phyloP scores from a whole-genome alignment of 2,797 vertebrate species.

The Taenioides sp. region DNA sequence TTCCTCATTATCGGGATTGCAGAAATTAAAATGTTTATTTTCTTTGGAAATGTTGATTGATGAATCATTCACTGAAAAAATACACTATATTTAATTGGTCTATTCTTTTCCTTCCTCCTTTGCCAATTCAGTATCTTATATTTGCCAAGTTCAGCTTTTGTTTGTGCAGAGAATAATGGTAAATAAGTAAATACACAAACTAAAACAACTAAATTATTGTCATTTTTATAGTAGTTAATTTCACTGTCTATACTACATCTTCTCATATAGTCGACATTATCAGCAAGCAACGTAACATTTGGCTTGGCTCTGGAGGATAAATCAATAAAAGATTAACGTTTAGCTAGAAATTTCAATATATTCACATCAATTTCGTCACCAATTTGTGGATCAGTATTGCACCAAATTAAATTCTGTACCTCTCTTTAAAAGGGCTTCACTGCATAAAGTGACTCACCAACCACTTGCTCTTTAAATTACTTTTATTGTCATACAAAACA shows the following conservation, averaged over 20 bases:
- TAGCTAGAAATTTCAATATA: conserved; percentile 8
- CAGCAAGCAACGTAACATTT: background rate
- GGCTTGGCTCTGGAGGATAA: background rate
- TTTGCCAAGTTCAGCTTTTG: too few species aligned
- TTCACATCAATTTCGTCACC: conserved; percentile 3
- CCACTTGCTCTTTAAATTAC: background rate
- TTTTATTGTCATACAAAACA: conserved; percentile 10
- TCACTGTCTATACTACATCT: background rate
- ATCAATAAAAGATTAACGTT: conserved; percentile 19
- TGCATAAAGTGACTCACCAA: background rate
- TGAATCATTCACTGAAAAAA: background rate
- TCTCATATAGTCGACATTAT: background rate
- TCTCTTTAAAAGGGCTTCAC: background rate
- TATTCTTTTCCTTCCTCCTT: too few species aligned
- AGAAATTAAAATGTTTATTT: background rate
- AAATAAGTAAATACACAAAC: background rate
- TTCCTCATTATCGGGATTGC: background rate
- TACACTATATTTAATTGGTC: background rate
- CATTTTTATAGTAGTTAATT: background rate
- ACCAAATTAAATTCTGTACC: background rate
- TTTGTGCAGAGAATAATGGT: background rate
- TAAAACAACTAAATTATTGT: too few species aligned
- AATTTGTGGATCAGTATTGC: conserved; percentile 8
- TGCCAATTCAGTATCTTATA: background rate
- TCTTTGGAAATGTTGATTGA: too few species aligned